A percentile compares a stretch with the other conserved stretches of the same genome.
phyloP scores from a whole-genome alignment of 1,140 invertebrate species.

The Lepidurus couesii region DNA sequence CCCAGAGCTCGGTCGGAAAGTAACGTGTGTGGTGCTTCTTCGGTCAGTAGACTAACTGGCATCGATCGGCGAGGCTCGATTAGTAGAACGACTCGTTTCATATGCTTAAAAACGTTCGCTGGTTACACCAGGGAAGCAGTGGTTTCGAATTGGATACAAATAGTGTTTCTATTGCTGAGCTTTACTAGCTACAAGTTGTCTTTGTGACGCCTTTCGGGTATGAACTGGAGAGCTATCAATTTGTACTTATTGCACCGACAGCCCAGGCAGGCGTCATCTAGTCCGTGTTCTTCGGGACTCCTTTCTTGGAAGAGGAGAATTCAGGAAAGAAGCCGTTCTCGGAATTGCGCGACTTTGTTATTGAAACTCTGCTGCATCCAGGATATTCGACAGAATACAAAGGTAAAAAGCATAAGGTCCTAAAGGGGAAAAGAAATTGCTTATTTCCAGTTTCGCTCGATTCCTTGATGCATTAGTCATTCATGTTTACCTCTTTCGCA shows the following conservation, averaged over 20 bases:
- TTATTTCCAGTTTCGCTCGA: too few relatives aligned
- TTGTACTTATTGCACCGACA: neutral
- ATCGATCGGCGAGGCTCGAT: too few relatives aligned
- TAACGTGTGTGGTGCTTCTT: too few relatives aligned
- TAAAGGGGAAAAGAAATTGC: neutral
- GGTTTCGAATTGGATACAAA: too few relatives aligned
- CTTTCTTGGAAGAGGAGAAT: neutral
- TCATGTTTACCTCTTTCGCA: too few relatives aligned
- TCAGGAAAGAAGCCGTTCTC: neutral
- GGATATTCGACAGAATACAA: neutral
- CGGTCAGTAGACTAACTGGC: too few relatives aligned
- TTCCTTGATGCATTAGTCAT: too few relatives aligned
- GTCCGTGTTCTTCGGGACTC: neutral
- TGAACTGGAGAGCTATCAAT: neutral
- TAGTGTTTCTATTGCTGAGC: neutral
- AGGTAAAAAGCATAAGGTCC: neutral
- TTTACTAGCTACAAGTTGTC: neutral
- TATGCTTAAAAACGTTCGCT: too few relatives aligned
- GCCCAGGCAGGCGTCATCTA: neutral
- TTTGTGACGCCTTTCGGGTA: neutral
- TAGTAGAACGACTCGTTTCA: too few relatives aligned
- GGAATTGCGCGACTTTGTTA: constrained; percentile 12
- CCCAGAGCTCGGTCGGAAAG: too few relatives aligned
- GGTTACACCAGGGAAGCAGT: too few relatives aligned
- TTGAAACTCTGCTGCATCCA: neutral